Base-by-base conservation (phyloP, 2,888 invertebrate genomes). In the Auanema freiburgensis region DNA sequence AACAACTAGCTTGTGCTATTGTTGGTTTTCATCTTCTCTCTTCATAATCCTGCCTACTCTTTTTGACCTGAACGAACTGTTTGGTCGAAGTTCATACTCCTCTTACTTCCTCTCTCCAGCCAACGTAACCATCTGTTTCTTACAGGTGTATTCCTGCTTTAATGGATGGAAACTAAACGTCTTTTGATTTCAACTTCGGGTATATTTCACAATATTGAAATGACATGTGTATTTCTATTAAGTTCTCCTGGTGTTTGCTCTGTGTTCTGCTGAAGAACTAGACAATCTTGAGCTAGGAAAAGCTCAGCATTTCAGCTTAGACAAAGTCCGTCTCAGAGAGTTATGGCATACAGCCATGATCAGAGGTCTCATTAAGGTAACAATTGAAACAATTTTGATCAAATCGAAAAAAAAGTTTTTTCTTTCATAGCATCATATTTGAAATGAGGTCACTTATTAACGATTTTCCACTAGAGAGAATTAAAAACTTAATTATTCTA, bases 271-370 rank as follows among this genome's bases (percentile, higher is more conserved):
- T 8, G 33, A 33, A 3, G 4, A 33, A 33, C 33, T 33, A 5
- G 33, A 33, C 33, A 33, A 33, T 8, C 33, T 33, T 8, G 33
- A 49, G 25, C 25, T 40, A 44, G 44, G 42, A 21, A 59, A 59
- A 18, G 42, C 59, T 16, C 24, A 44, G 18, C 53, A 59, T 16
- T 75, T 65, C 69, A 71, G 72, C 41, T 51, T 78, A 18, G 66
- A 78, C 63, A 69, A 75, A 25, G 65, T 55, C 12, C 70, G 75
- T 24, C 57, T 78, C 18, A 68, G 70, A 23, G 71, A 71, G n/a
- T 60, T 72, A 23, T 77, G 73, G 74, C 72, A 77, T 52, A 63
- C 66, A 40, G 76, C 70, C 12, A 74, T 75, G 44, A 61, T 77
- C 1, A 68, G 67, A 55, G 70, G 69, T 14, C 54, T 77, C 10